phyloP scores from a whole-genome alignment of 2,797 vertebrate genomes.

The Smutsia temminckii region DNA sequence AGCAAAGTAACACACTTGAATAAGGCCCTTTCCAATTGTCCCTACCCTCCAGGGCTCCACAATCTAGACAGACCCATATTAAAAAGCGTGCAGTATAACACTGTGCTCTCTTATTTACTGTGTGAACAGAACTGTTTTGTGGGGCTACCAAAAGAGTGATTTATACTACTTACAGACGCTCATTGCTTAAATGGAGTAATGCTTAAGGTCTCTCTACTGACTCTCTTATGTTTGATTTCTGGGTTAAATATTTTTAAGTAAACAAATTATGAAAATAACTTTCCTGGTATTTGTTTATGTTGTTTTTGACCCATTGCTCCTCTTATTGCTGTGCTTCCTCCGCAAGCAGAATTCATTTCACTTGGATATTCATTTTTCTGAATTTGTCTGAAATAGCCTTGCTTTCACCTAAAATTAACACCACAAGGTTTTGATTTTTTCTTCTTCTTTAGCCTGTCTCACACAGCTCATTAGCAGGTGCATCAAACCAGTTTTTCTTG shows the following conservation, averaged over 20 bases:
- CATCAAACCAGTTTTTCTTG: neutral
- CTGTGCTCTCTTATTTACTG: neutral
- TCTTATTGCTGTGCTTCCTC: neutral
- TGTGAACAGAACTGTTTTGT: neutral
- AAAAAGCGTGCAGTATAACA: neutral
- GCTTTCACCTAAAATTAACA: conserved; percentile 8
- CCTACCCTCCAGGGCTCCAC: neutral
- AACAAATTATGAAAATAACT: conserved; percentile 11
- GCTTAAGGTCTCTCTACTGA: neutral
- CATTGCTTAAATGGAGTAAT: neutral
- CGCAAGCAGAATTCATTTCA: neutral
- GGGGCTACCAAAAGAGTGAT: neutral
- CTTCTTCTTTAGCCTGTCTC: neutral
- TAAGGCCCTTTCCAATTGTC: neutral
- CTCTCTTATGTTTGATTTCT: neutral
- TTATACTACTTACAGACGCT: neutral
- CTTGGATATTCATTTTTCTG: conserved; percentile 8
- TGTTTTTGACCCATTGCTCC: neutral
- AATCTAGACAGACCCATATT: neutral
- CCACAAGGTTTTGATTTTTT: neutral
- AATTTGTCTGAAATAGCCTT: neutral
- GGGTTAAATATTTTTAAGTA: conserved; percentile 9
- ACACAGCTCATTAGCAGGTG: neutral
- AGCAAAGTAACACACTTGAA: neutral
- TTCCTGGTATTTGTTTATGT: neutral